Evolutionary conservation across 2,888 invertebrate species (phyloP).

Genomic region (Gerris lacustris): DNA sequence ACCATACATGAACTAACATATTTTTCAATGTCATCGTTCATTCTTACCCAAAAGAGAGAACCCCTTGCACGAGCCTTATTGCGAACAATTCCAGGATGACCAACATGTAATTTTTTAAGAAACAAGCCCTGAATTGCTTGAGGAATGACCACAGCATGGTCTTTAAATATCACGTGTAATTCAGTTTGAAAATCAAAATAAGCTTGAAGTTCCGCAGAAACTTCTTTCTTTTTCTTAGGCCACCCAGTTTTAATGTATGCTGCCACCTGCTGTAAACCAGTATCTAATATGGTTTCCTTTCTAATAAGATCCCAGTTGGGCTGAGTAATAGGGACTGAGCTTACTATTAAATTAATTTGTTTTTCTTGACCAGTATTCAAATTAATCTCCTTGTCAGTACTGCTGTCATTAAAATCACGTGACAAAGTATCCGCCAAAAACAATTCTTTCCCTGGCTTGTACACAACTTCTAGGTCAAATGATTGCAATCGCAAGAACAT

Average conservation of each 20-base stretch:
- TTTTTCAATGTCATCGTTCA: neutral
- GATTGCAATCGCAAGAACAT: slow-evolving; percentile 9
- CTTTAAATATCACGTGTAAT: neutral
- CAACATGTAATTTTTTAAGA: neutral
- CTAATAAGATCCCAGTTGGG: no score
- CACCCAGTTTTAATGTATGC: neutral
- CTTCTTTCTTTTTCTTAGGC: neutral
- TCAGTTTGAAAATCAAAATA: neutral
- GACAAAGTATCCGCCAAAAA: slow-evolving; percentile 11
- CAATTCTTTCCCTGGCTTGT: slow-evolving; percentile 11
- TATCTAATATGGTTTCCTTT: no score
- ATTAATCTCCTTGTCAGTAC: neutral
- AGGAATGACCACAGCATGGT: neutral
- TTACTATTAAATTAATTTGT: no score
- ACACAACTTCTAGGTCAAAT: neutral
- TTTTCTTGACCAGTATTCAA: neutral
- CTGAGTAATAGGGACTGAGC: no score
- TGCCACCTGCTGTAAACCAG: neutral
- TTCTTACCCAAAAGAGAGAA: neutral
- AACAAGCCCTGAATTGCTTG: neutral
- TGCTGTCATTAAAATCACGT: neutral
- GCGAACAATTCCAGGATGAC: neutral
- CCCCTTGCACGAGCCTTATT: neutral
- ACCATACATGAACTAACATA: neutral
- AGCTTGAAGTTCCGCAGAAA: neutral